phyloP scores from a whole-genome alignment of 53 echinoderm and acorn worm genomes.

The Temnopleurus reevesii region DNA sequence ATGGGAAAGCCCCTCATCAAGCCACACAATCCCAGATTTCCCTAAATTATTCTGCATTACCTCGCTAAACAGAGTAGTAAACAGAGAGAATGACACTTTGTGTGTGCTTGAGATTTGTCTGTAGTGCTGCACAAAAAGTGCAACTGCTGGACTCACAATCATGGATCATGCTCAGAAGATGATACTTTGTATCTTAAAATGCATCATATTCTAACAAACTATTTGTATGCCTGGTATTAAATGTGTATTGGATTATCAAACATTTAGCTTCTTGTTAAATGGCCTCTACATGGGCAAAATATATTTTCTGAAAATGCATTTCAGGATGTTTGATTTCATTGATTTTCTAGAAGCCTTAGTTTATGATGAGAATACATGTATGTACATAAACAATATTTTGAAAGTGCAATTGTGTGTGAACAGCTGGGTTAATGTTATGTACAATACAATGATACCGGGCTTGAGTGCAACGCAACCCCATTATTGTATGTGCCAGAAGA shows the following conservation, averaged over 20 bases:
- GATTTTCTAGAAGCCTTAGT: not conserved
- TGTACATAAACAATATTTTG: slow-evolving; percentile 26
- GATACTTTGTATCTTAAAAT: not conserved
- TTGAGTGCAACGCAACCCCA: slow-evolving; percentile 34
- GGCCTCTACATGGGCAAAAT: too few relatives aligned
- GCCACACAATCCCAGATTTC: slow-evolving; percentile 29
- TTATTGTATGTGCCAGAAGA: slow-evolving; percentile 17
- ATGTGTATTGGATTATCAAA: too few relatives aligned
- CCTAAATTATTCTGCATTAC: not conserved
- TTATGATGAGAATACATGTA: not conserved
- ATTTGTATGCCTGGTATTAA: too few relatives aligned
- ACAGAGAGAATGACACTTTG: not conserved
- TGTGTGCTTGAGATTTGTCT: slow-evolving; percentile 22
- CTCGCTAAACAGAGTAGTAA: not conserved
- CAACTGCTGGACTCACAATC: not conserved
- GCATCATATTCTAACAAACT: too few relatives aligned
- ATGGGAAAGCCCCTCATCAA: slow-evolving; percentile 56
- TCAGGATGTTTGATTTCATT: not conserved
- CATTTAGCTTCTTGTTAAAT: too few relatives aligned
- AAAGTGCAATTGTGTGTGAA: slow-evolving; percentile 52
- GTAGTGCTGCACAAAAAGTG: slow-evolving; percentile 24
- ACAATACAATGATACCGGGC: slow-evolving; percentile 2
- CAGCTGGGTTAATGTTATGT: slow-evolving; percentile 41
- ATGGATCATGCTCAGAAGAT: not conserved
- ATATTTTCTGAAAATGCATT: too few relatives aligned